Percentiles rank a stretch among this genome's conserved stretches.
Conservation (phyloP, 1,140 invertebrate genomes). For the Oryctes rhinoceros region DNA sequence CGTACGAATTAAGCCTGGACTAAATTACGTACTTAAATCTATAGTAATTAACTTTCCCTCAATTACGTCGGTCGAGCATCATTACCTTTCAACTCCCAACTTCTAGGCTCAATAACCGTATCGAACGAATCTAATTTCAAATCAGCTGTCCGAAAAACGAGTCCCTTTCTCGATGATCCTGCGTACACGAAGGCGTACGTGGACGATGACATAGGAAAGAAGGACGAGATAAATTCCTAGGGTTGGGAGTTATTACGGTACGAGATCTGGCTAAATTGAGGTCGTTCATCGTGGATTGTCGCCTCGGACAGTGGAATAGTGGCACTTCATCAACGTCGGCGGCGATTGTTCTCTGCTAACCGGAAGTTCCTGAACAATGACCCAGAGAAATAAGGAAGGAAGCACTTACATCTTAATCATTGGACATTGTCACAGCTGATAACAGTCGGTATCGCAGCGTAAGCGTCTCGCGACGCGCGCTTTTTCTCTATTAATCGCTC, state of each 20-base stretch:
- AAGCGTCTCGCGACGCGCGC: neutral
- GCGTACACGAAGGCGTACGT: neutral
- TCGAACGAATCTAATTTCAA: neutral
- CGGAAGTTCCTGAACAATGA: conserved; percentile 27
- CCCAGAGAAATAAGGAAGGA: conserved; percentile 29
- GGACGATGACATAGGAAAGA: neutral
- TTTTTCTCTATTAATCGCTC: conserved; percentile 25
- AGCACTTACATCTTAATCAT: conserved; percentile 33
- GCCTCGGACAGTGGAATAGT: conserved; percentile 23
- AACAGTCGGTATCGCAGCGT: neutral
- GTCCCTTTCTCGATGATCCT: neutral
- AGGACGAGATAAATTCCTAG: conserved; percentile 13
- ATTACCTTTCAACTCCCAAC: too few relatives aligned
- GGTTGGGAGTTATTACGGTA: conserved; percentile 9
- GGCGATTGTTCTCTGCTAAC: conserved; percentile 31
- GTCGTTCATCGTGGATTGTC: conserved; percentile 31
- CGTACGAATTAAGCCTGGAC: too few relatives aligned
- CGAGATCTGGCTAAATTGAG: conserved; percentile 1
- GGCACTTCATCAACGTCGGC: conserved; percentile 28
- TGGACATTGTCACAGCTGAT: conserved; percentile 29
- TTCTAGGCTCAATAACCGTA: neutral
- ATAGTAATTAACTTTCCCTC: too few relatives aligned
- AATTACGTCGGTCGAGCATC: too few relatives aligned
- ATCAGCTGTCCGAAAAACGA: neutral
- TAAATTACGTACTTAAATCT: too few relatives aligned